Evolutionary conservation across 1,140 invertebrate genomes (phyloP), one percentile per base, ranked within the genome.

Genomic region (Papilio glaucus): DNA sequence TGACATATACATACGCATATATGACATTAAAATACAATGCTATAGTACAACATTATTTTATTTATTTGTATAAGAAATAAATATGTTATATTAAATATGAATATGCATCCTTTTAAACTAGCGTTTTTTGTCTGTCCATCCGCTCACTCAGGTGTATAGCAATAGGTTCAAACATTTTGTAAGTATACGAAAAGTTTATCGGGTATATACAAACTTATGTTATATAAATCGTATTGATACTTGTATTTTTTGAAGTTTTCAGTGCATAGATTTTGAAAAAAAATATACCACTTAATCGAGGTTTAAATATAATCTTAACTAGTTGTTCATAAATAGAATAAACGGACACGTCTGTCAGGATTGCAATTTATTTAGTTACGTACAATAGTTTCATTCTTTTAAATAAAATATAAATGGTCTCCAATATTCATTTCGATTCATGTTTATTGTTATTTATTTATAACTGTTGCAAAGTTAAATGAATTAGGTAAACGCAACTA

Each of bases 111-210:
- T 76, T 89, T 87, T 85, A 85, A 90, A 90, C 75, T 82, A 82
- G 81, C 79, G 53, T 87, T 90, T 89, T 90, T 90, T n/a, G 85
- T 91, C 84, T 89, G 85, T 89, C 85, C 88, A 84, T 87, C 82
- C 82, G 87, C 89, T 85, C 85, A 82, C 88, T 85, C 88, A 92
- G 90, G 88, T 87, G 88, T 88, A 85, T 90, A 90, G 87, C 88
- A 77, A 89, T 90, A 90, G 86, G 86, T 80, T 86, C 81, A 70
- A 81, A 82, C 75, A 86, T 81, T 79, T 88, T 87, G 90, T 92
- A 87, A 90, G 88, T 90, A 90, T 87, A 85, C 72, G 77, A 83
- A 73, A 81, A 72, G 73, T 80, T 84, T 78, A 1, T 53, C 80
- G 78, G 76, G 39, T 78, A 80, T 80, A 83, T 76, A 79, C 72